These are phyloP conservation scores for Lycophotia porphyrea DNA, from an alignment of 2,888 invertebrate species.

Conservation along the genomic window DNA sequence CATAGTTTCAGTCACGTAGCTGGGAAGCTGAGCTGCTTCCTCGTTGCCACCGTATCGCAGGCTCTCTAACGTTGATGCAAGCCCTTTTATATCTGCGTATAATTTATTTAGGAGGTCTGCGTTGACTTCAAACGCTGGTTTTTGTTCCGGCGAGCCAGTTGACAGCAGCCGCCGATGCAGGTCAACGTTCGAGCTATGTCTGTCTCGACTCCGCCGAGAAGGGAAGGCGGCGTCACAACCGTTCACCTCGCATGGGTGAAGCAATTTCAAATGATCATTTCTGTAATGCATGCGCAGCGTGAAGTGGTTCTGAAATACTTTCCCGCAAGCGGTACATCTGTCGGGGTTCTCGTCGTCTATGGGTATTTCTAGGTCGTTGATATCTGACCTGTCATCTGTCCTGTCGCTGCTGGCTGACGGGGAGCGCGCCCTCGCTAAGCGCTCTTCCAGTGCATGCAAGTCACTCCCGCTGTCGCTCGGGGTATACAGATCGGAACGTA, in stretches of 20 bases:
- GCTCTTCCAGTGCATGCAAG: slow-evolving; percentile 87
- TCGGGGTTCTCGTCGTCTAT: slow-evolving; percentile 97
- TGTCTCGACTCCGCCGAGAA: slow-evolving; percentile 93
- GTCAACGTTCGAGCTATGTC: slow-evolving; percentile 91
- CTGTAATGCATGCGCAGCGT: slow-evolving; percentile 97
- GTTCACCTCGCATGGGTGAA: slow-evolving; percentile 97
- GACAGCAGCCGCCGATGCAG: slow-evolving; percentile 88
- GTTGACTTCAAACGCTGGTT: slow-evolving; percentile 92
- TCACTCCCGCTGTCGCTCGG: slow-evolving; percentile 89
- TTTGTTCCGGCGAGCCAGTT: slow-evolving; percentile 86
- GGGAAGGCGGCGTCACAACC: slow-evolving; percentile 98
- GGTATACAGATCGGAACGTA: slow-evolving; percentile 87
- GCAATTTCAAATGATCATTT: slow-evolving; percentile 96
- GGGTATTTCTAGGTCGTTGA: slow-evolving; percentile 93
- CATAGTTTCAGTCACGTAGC: slow-evolving; percentile 88
- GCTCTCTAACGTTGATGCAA: slow-evolving; percentile 91
- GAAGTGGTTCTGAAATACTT: slow-evolving; percentile 97
- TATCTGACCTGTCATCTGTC: slow-evolving; percentile 83
- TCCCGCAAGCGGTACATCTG: slow-evolving; percentile 96
- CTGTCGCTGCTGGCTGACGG: slow-evolving; percentile 86
- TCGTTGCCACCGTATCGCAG: slow-evolving; percentile 89
- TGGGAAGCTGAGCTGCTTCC: slow-evolving; percentile 84
- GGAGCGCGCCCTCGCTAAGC: slow-evolving; percentile 88
- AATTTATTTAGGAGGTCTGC: slow-evolving; percentile 95
- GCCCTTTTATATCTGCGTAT: slow-evolving; percentile 93